Evolutionary conservation across 2,797 vertebrate species (phyloP).

Genomic region (Macropus fuliginosus): DNA sequence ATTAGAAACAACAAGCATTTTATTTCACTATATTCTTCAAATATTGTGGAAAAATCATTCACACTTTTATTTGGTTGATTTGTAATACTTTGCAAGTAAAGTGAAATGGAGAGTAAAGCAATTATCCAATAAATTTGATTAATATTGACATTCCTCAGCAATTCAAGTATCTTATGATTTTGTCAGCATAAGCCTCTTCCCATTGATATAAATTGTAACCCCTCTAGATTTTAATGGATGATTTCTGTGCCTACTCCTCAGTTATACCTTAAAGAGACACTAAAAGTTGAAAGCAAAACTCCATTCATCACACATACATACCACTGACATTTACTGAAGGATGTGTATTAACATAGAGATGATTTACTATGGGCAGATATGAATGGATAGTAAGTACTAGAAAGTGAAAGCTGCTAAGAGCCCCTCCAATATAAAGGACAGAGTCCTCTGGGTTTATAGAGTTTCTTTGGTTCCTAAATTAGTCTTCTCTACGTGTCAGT

Average conservation of each 20-base stretch:
- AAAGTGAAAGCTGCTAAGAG: neutral
- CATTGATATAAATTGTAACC: neutral
- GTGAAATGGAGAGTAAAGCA: neutral
- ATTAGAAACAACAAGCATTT: neutral
- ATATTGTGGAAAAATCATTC: slow-evolving; percentile 1
- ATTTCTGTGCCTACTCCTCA: neutral
- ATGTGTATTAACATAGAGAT: neutral
- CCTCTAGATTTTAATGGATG: neutral
- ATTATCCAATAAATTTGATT: neutral
- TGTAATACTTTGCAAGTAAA: neutral
- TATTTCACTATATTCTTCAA: neutral
- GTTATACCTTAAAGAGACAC: neutral
- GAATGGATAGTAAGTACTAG: neutral
- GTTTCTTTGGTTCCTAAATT: neutral
- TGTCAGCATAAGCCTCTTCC: neutral
- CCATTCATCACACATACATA: neutral
- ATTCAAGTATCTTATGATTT: neutral
- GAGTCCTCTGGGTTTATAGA: neutral
- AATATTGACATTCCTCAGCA: neutral
- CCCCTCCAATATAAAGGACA: neutral
- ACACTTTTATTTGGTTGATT: neutral
- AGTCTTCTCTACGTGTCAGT: neutral
- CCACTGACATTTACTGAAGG: neutral
- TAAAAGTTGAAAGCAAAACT: neutral
- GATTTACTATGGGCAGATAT: neutral